Conservation (phyloP, 2,113 vertebrate species). For the Phyllopteryx taeniolatus region DNA sequence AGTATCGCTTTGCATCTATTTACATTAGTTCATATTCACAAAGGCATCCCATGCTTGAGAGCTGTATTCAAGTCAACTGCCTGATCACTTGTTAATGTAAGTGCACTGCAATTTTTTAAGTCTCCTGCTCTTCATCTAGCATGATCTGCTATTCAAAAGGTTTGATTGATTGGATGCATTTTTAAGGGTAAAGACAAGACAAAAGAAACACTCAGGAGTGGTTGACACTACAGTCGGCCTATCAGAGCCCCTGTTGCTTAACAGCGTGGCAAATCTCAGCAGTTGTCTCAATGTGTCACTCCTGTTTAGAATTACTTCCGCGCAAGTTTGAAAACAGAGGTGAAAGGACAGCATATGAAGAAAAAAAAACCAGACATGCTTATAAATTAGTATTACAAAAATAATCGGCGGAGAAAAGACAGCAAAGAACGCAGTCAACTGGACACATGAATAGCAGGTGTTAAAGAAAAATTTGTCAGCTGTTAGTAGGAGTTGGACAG, state of each 20-base stretch:
- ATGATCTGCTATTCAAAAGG: not conserved
- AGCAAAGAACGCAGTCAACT: slow-evolving; percentile 34
- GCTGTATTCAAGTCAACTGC: slow-evolving; percentile 35
- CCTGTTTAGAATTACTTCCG: slow-evolving; percentile 24
- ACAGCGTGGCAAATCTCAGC: slow-evolving; percentile 22
- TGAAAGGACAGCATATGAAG: not conserved
- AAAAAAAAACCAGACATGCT: not conserved
- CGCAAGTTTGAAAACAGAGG: slow-evolving; percentile 23
- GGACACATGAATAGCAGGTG: slow-evolving; percentile 23
- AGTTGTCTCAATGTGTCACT: slow-evolving; percentile 34
- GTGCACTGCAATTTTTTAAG: not conserved
- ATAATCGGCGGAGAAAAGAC: not conserved
- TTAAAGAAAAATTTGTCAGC: too few relatives aligned
- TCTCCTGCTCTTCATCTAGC: not conserved
- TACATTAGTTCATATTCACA: slow-evolving; percentile 51
- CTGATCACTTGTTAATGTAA: not conserved
- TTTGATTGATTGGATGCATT: slow-evolving; percentile 28
- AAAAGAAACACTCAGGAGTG: slow-evolving; percentile 11
- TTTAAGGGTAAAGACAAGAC: not conserved
- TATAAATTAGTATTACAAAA: not conserved
- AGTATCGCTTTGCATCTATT: slow-evolving; percentile 49
- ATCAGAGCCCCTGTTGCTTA: slow-evolving; percentile 16
- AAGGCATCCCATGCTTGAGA: slow-evolving; percentile 35
- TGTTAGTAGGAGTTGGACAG: slow-evolving; percentile 9
- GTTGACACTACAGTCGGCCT: slow-evolving; percentile 21